Evolutionary conservation across 2,888 invertebrate species (phyloP).

Genomic region (Cartodere bifasciata): DNA sequence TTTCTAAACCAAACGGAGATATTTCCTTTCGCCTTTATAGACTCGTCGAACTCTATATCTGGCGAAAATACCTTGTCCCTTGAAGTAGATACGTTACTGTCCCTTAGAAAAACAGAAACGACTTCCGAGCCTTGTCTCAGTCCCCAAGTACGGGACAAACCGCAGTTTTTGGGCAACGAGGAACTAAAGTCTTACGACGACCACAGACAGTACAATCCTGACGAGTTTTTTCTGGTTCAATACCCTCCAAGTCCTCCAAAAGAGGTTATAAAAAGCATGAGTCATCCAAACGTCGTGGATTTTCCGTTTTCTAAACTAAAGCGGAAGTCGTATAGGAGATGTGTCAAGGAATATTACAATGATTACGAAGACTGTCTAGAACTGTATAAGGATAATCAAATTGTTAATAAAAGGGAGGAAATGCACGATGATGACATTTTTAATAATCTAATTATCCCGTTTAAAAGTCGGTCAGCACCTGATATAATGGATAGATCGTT

Average conservation of each 20-base stretch:
- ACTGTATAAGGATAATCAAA: slow-evolving; percentile 32
- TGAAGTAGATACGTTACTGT: no score
- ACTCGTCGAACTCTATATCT: no score
- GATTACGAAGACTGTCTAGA: slow-evolving; percentile 49
- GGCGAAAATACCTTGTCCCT: no score
- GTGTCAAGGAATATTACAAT: slow-evolving; percentile 47
- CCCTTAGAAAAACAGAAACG: no score
- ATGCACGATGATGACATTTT: slow-evolving; percentile 30
- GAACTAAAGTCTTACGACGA: slow-evolving; percentile 26
- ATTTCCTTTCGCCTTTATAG: no score
- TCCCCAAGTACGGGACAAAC: no score
- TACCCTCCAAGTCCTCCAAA: slow-evolving; percentile 22
- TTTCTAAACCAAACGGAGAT: no score
- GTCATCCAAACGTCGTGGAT: slow-evolving; percentile 29
- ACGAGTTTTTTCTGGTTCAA: slow-evolving; percentile 34
- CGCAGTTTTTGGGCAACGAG: no score
- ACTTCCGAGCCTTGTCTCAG: slow-evolving; percentile 12
- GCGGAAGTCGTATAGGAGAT: slow-evolving; percentile 23
- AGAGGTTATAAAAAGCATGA: slow-evolving; percentile 25
- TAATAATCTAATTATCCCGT: slow-evolving; percentile 29
- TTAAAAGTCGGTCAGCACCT: slow-evolving; percentile 44
- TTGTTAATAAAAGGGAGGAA: slow-evolving; percentile 23
- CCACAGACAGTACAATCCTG: slow-evolving; percentile 20
- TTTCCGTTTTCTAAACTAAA: slow-evolving; percentile 14
- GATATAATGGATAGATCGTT: slow-evolving; percentile 35